Percentiles rank a stretch among this genome's conserved stretches.
phyloP scores from a whole-genome alignment of 2,113 vertebrate species.

The Microcebus lehilahytsara region DNA sequence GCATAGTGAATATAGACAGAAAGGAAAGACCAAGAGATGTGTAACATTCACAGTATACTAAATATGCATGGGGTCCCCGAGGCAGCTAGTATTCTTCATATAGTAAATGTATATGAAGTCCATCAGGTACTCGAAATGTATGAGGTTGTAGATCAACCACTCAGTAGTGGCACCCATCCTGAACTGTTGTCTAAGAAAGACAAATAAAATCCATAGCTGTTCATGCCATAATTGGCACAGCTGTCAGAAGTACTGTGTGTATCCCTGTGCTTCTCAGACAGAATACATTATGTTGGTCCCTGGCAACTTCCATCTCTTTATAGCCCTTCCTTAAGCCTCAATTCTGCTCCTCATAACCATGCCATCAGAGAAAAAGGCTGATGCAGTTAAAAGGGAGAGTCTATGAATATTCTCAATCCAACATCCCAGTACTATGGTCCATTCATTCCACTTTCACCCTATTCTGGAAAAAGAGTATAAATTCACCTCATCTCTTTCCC shows the following conservation, averaged over 20 bases:
- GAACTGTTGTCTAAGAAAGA: neutral
- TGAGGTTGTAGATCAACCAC: neutral
- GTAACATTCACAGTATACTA: neutral
- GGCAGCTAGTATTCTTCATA: neutral
- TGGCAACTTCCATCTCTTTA: neutral
- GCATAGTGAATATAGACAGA: neutral
- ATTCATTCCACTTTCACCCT: neutral
- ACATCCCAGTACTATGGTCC: neutral
- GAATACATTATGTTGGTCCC: rapidly evolving
- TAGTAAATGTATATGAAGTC: neutral
- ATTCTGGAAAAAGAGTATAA: neutral
- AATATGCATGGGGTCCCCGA: neutral
- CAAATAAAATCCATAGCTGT: neutral
- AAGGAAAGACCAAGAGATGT: neutral
- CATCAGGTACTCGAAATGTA: neutral
- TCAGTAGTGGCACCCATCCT: neutral
- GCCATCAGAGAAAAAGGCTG: neutral
- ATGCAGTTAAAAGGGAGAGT: neutral
- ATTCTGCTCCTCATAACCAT: neutral
- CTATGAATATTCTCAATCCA: neutral
- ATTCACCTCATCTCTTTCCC: neutral
- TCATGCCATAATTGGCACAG: neutral
- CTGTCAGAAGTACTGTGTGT: neutral
- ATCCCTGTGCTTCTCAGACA: neutral
- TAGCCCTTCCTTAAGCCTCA: neutral